Base-by-base conservation (phyloP, 1,140 invertebrate genomes). In the Phenacoccus solenopsis region DNA sequence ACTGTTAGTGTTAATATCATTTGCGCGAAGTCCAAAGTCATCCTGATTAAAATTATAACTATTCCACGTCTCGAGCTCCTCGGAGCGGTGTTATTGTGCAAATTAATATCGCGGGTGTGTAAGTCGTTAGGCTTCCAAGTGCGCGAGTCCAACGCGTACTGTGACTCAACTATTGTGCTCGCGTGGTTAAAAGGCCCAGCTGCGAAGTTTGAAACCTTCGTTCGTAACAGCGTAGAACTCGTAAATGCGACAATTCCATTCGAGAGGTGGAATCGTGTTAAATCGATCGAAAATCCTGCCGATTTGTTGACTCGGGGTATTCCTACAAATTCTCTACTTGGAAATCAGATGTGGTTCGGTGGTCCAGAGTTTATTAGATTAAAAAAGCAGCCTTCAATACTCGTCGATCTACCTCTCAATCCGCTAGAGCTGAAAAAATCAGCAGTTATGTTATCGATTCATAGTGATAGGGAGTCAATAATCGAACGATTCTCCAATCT, bases 1-100 rank as follows among this genome's bases (percentile, higher is more conserved):
- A n/a, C 5, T 4, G 16, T n/a, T 9, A 2, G 2, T 1, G 21
- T 28, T 2, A 16, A 25, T 4, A 16, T 70, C 7, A 13, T 79
- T 2, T 75, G 73, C n/a, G 72, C 76, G 0, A 80, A 79, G 72
- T 77, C 78, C 7, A 71, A 73, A 24, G 76, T 80, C 3, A 76
- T 76, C 0, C 78, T 76, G 0, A 25, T 78, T 2, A 78, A 77
- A 70, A n/a, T n/a, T n/a, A n/a, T n/a, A n/a, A n/a, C n/a, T n/a
- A n/a, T n/a, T n/a, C n/a, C n/a, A n/a, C n/a, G n/a, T n/a, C n/a
- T n/a, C n/a, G n/a, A n/a, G n/a, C n/a, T n/a, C n/a, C n/a, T n/a
- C n/a, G n/a, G n/a, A n/a, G n/a, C n/a, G n/a, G n/a, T n/a, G n/a
- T n/a, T n/a, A n/a, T n/a, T n/a, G n/a, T n/a, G n/a, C n/a, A n/a